Evolutionary conservation across 2,797 vertebrate genomes (phyloP), one percentile per base, ranked within the genome.

Genomic region (Allobates femoralis): DNA sequence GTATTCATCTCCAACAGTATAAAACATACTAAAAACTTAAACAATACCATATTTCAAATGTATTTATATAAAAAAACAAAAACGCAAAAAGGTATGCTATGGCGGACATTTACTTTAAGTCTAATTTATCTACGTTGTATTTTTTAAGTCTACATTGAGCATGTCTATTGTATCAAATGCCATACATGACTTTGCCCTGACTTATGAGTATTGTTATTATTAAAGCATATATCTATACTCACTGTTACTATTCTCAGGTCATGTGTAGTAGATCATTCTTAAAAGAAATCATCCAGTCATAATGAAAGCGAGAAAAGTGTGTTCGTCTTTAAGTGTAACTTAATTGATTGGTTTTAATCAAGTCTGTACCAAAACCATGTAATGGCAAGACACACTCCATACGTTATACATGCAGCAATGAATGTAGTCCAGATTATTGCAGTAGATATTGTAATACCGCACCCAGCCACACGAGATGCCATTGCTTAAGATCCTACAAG

Each of bases 371-470:
- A 81, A 88, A 83, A 60, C 66, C 28, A 23, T 77, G 75, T 46
- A 26, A 81, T 53, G 67, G 76, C 28, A 84, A 66, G 67, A 87
- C 82, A 62, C 58, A 75, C 86, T 69, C 34, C 66, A 84, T 79
- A 83, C 55, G 18, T 62, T 84, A 77, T 85, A 74, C 84, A 86
- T 80, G 81, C 85, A 83, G 77, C 66, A 62, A 79, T 55, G 41
- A 62, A 66, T 77, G 64, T 78, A 83, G 84, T 83, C 81, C 81
- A 83, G 58, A 83, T 83, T 83, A 83, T 83, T 83, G 81, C 81
- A 83, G 32, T 50, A 50, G 58, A 71, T 41, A 74, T 74, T 41
- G 55, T 83, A 83, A 75, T 83, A 75, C 32, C 53, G 34, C 69
- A 74, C 34, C 19, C 81, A 62, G 69, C 37, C 81, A 74, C 81